Base-by-base conservation (phyloP, 2,113 vertebrate genomes). In the Burhinus oedicnemus region DNA sequence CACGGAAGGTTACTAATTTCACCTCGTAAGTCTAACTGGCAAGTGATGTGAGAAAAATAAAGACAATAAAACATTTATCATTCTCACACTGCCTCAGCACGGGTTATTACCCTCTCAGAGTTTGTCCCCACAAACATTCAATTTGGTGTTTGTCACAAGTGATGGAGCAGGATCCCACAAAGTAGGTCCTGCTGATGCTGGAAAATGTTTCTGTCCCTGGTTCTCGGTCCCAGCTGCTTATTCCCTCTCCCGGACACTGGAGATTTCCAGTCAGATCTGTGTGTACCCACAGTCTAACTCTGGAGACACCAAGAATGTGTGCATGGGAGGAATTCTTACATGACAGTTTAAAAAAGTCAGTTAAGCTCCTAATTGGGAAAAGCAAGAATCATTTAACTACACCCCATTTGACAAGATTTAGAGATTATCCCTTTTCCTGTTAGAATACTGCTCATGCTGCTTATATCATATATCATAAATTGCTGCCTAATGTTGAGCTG, bases 1-100 rank as follows among this genome's bases (percentile, higher is more conserved):
- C 32, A 40, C 0, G 0, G 61, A 91, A 93, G 62, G 84, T 91
- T 93, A 72, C 87, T 96, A 96, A 96, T 97, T 96, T 96, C 87
- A 96, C 90, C 93, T 96, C 90, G 66, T 64, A 91, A 93, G 78
- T 85, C 89, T 90, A 95, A 95, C 84, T 79, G 81, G 89, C 74
- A 96, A 96, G 93, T 57, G 82, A 96, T 85, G 87, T 91, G 87
- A 95, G 90, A 93, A 95, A 96, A 95, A 96, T 76, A 95, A 93
- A 96, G 93, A 96, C 62, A 90, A 93, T 96, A 93, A 91, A 97
- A 85, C 96, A 97, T 95, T 95, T 72, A 85, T 94, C 90, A 94
- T 96, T 82, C 74, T 95, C 74, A 87, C 54, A 54, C 34, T 72
- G 81, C 52, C 70, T 94, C 91, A 94, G 70, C 87, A 96, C 0